Evolutionary conservation across 2,888 invertebrate species (phyloP).

Genomic region (Philereme transversata): DNA sequence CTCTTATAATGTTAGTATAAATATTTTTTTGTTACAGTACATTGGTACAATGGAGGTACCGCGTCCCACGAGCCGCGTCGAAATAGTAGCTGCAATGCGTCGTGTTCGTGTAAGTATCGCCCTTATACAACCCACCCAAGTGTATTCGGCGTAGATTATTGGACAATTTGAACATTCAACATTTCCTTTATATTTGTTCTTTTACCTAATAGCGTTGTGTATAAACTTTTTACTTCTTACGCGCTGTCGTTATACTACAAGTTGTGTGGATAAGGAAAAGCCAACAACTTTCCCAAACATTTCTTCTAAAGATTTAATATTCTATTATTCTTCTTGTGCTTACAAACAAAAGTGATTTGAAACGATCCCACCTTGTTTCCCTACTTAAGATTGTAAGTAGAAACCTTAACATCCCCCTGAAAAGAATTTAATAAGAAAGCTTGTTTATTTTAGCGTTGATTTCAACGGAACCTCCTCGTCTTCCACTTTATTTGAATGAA

Average conservation of each 20-base stretch:
- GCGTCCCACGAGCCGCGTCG: slow-evolving; percentile 96
- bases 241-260: neutral
- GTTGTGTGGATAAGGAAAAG: neutral
- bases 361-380: slow-evolving; percentile 24
- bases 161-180: no score
- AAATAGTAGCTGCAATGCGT: slow-evolving; percentile 99
- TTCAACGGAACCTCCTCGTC: slow-evolving; percentile 12
- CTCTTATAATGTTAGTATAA: neutral
- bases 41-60: slow-evolving; percentile 99
- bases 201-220: neutral
- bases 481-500: slow-evolving; percentile 14
- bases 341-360: slow-evolving; percentile 29
- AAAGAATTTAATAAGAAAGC: slow-evolving; percentile 29
- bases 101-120: slow-evolving; percentile 93
- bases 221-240: neutral
- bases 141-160: no score
- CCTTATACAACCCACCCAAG: neutral
- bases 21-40: slow-evolving; percentile 88
- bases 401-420: slow-evolving; percentile 22
- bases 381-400: slow-evolving; percentile 17
- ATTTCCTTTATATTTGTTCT: neutral
- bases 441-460: slow-evolving; percentile 3
- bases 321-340: slow-evolving; percentile 35
- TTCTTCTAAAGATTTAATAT: slow-evolving; percentile 39
- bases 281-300: slow-evolving; percentile 18